Base-by-base conservation (phyloP, 1,140 invertebrate genomes). In the Papilio xuthus region DNA sequence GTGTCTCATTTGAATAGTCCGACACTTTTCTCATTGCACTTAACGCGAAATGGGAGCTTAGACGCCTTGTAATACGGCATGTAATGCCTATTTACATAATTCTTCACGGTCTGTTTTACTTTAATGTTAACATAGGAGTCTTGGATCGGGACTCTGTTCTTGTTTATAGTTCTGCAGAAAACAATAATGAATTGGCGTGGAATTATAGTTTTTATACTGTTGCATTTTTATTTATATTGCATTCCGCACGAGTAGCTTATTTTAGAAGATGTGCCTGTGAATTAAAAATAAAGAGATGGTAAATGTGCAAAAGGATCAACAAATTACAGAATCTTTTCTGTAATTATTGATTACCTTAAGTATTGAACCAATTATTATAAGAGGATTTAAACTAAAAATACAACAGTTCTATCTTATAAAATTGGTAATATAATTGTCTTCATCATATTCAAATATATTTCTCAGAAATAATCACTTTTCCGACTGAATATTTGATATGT, bases 1-100 rank as follows among this genome's bases (percentile, higher is more conserved):
- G 74, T 76, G 37, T 32, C 74, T 63, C 74, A 76, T 76, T 76
- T 76, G 74, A 76, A 76, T 76, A 76, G 74, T 76, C 50, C 50
- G 32, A 76, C 71, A 73, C 74, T 76, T 76, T 76, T 76, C 74
- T 76, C 53, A 63, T 76, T 41, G 50, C 50, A 60, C 53, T 60
- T 60, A 76, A 56, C 37, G 12, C 73, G 44, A 56, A 32, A 76
- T 60, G 53, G 53, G 74, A 41, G 74, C 53, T 76, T 60, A 60
- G 50, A 32, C 74, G 50, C 53, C 32, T 76, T 76, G 74, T 76
- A 76, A 76, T 76, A 76, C 28, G 32, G 50, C n/a, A 8, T 63
- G 32, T 76, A 76, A 63, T 63, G 37, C 28, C 50, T 28, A 60
- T 76, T 37, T 76, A 53, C 74, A 76, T 76, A 73, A 76, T 63